Evolutionary conservation across 2,113 vertebrate species (phyloP).

Genomic region (Chionis minor): DNA sequence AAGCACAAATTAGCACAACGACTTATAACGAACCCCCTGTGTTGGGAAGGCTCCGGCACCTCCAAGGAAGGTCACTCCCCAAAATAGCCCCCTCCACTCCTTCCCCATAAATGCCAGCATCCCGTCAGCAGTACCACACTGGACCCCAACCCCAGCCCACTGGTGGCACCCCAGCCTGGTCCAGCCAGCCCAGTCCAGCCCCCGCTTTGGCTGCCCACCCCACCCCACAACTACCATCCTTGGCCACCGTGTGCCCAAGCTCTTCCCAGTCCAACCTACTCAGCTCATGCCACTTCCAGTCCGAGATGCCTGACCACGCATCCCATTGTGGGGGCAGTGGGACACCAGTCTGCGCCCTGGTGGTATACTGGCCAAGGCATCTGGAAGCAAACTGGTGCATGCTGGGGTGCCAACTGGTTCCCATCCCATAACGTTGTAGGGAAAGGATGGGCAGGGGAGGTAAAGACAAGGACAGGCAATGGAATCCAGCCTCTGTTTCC

Average conservation of each 20-base stretch:
- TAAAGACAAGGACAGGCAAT: not conserved
- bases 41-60: not conserved
- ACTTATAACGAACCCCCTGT: not conserved
- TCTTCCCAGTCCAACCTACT: not conserved
- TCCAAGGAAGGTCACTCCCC: not conserved
- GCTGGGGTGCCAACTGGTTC: not conserved
- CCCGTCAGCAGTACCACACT: not conserved
- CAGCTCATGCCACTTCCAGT: not conserved
- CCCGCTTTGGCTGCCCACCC: not conserved
- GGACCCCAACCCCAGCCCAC: not conserved
- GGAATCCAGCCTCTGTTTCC: not conserved
- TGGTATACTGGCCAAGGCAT: not conserved
- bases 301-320: rapidly evolving
- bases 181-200: not conserved
- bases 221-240: not conserved
- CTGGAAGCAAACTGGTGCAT: not conserved
- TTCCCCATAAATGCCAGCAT: not conserved
- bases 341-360: not conserved
- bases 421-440: not conserved
- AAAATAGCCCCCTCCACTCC: not conserved
- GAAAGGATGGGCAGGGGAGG: not conserved
- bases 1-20: not conserved
- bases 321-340: not conserved
- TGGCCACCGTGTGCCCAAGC: not conserved
- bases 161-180: not conserved